Percentiles rank a stretch among this genome's conserved stretches.
phyloP scores from a whole-genome alignment of 2,888 invertebrate genomes.

The Pycnomerus fuliginosus region DNA sequence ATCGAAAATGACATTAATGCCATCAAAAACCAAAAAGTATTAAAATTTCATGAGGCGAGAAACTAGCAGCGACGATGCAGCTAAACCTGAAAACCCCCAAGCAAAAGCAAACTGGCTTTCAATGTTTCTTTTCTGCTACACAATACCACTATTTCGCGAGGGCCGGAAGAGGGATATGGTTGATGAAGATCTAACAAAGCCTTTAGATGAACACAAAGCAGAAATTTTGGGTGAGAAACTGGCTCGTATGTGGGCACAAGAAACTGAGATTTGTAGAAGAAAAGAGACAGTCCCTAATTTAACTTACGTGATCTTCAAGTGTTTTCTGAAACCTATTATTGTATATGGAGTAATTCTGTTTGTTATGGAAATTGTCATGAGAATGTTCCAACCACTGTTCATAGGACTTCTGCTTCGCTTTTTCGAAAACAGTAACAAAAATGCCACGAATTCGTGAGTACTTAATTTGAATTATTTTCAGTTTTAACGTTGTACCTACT shows the following conservation, averaged over 20 bases:
- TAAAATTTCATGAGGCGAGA: background rate
- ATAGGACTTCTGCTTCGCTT: constrained; percentile 57
- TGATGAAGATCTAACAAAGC: constrained; percentile 64
- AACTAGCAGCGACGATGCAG: background rate
- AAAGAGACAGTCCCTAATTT: constrained; percentile 60
- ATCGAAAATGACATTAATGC: too few relatives aligned
- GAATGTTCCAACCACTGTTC: constrained; percentile 58
- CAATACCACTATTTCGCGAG: constrained; percentile 40
- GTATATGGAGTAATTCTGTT: constrained; percentile 59
- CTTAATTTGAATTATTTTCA: background rate
- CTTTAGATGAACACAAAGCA: constrained; percentile 63
- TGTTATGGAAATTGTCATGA: constrained; percentile 55
- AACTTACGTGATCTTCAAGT: constrained; percentile 57
- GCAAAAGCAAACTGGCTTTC: constrained; percentile 42
- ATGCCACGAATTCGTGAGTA: constrained; percentile 38
- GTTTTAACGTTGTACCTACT: too few relatives aligned
- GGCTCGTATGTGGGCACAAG: constrained; percentile 62
- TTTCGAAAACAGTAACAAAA: constrained; percentile 52
- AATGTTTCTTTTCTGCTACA: constrained; percentile 43
- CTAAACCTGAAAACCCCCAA: constrained; percentile 33
- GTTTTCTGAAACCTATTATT: constrained; percentile 60
- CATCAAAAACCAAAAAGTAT: too few relatives aligned
- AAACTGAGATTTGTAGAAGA: constrained; percentile 53
- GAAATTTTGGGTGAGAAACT: constrained; percentile 60
- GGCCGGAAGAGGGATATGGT: constrained; percentile 42